Base-by-base conservation (phyloP, 1,140 invertebrate genomes). In the Pogonus chalceus region DNA sequence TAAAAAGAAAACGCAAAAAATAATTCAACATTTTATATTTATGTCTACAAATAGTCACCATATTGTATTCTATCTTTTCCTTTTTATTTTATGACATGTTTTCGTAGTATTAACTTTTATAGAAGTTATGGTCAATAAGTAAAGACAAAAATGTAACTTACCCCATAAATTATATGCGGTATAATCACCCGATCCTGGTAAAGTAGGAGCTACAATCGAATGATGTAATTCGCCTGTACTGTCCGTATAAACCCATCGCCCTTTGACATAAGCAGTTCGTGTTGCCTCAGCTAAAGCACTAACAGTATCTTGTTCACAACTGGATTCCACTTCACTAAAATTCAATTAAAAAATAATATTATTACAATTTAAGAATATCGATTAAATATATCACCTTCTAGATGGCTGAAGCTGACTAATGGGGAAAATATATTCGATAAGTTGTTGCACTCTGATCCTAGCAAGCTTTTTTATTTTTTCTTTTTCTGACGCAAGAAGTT, bases 101-200 rank as follows among this genome's bases (percentile, higher is more conserved):
- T n/a, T n/a, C n/a, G n/a, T n/a, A n/a, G n/a, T n/a, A n/a, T n/a
- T n/a, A n/a, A n/a, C n/a, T n/a, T n/a, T n/a, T n/a, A n/a, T n/a
- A n/a, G n/a, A n/a, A n/a, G n/a, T n/a, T n/a, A n/a, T n/a, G n/a
- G n/a, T n/a, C n/a, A n/a, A n/a, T n/a, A n/a, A n/a, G n/a, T n/a
- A n/a, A n/a, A n/a, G n/a, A n/a, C n/a, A 16, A 20, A 48, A 26
- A 51, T 51, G 48, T 51, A 47, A 61, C 58, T 62, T 74, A 86
- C 83, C 78, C 83, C 84, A 89, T 61, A 82, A 71, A 66, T 78
- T 78, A 63, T 88, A 89, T 49, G 82, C 79, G 31, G 81, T 82
- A 61, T 89, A 90, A 67, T 90, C 85, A 21, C 88, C 87, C 54
- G 83, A 84, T 2, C 79, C 79, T 23, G 87, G 88, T 55, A 90